A percentile compares a stretch with the other conserved stretches of the same genome.
phyloP scores from a whole-genome alignment of 2,888 invertebrate genomes.

The Amphipyra berbera region DNA sequence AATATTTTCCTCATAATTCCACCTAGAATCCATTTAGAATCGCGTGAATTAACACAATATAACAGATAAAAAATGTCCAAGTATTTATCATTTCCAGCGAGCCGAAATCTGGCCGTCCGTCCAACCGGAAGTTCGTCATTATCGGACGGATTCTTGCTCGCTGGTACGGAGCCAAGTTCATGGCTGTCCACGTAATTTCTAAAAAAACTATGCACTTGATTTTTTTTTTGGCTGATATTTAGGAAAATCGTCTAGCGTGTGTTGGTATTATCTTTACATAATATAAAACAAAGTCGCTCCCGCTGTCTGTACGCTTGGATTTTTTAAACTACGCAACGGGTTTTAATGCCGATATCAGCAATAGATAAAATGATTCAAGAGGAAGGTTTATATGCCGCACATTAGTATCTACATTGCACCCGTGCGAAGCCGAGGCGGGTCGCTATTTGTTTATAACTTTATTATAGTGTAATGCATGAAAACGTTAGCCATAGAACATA shows the following conservation, averaged over 20 bases:
- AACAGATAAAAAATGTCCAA: conserved; percentile 54
- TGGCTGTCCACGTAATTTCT: conserved; percentile 57
- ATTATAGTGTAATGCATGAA: too few relatives aligned
- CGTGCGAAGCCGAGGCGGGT: too few relatives aligned
- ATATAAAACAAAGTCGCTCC: too few relatives aligned
- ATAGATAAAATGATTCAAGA: too few relatives aligned
- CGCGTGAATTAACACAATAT: conserved; percentile 27
- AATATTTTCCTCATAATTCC: conserved; percentile 38
- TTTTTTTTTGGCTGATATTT: conserved; percentile 38
- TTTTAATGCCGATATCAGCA: too few relatives aligned
- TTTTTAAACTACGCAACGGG: too few relatives aligned
- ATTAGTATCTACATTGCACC: too few relatives aligned
- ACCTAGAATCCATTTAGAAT: conserved; percentile 34
- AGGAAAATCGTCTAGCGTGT: conserved; percentile 42
- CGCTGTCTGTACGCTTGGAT: too few relatives aligned
- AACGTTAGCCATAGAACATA: too few relatives aligned
- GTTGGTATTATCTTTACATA: too few relatives aligned
- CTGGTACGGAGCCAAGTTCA: conserved; percentile 80
- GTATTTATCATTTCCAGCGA: conserved; percentile 66
- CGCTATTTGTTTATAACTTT: too few relatives aligned
- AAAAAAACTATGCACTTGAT: conserved; percentile 39
- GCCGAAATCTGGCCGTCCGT: conserved; percentile 53
- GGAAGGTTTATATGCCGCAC: too few relatives aligned
- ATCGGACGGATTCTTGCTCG: conserved; percentile 73
- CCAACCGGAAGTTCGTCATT: conserved; percentile 82